Base-by-base conservation (phyloP, 2,113 vertebrate genomes). In the Gila orcuttii region DNA sequence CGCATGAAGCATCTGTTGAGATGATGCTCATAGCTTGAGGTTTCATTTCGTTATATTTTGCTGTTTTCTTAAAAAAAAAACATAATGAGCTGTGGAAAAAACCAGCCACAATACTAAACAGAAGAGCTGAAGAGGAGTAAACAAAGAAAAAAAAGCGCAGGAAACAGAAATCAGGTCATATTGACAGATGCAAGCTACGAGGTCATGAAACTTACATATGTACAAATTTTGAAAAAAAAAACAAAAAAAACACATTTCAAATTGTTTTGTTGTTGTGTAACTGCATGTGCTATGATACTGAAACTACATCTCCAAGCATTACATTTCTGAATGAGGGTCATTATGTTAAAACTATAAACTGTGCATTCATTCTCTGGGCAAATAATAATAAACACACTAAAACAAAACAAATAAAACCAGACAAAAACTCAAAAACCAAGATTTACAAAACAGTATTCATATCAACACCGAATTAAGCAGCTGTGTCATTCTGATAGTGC, bases 131-230 rank as follows among this genome's bases (percentile, higher is more conserved):
- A 78, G 52, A 66, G 28, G 79, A 76, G 86, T 50, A 73, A 42
- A 68, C 57, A 42, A 76, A 59, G 19, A 42, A 59, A 69, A 60
- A 57, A 6, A 57, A 8, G 3, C 19, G 50, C 45, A 71, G 13
- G 60, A 83, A 83, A 66, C 59, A 50, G 81, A 88, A 85, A 82
- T 52, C 75, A 79, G 66, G 31, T 85, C 64, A 39, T 66, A 73
- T 17, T 79, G 57, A 82, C 74, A 83, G 86, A 88, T 89, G 79
- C 91, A 92, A 91, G 91, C 90, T 90, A 52, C 60, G 64, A 88
- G 79, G 45, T 66, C 86, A 73, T 87, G 66, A 74, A 84, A 90
- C 88, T 84, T 87, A 88, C 88, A 85, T 90, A 86, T 92, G 79
- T 92, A 91, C 91, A 93, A 5, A 86, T 86, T 88, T 42, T n/a